These are phyloP conservation scores for Aphis craccivora DNA, from an alignment of 1,140 invertebrate genomes.

Conservation along the genomic window DNA sequence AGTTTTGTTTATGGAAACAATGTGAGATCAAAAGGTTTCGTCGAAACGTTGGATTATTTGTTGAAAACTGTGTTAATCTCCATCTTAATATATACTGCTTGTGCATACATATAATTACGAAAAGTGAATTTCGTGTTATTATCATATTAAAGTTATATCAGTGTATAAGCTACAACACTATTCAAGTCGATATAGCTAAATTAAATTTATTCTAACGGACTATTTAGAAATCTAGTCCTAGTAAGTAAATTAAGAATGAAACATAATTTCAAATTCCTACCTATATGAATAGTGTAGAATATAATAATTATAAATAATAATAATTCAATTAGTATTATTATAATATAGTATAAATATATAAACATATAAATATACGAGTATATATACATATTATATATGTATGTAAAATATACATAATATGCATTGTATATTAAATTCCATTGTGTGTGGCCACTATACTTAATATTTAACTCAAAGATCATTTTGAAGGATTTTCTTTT, in stretches of 20 bases:
- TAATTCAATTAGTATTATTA: background rate
- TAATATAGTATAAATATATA: background rate
- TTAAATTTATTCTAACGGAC: too few species aligned
- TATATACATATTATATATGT: too few species aligned
- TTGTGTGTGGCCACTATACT: too few species aligned
- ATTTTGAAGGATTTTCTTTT: background rate
- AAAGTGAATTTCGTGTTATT: background rate
- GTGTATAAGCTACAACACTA: background rate
- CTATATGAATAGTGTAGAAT: background rate
- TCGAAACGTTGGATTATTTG: background rate
- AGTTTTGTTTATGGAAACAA: background rate
- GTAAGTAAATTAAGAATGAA: background rate
- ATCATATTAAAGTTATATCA: background rate
- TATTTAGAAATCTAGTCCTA: background rate
- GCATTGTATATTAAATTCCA: too few species aligned
- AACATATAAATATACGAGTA: too few species aligned
- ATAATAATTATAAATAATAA: background rate
- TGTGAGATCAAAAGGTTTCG: background rate
- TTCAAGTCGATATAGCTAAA: background rate
- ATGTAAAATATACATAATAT: too few species aligned
- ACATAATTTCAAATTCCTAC: background rate
- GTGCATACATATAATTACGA: background rate
- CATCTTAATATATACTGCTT: background rate
- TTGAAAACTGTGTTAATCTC: slow-evolving; percentile 3
- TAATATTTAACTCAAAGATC: background rate